Percentiles rank a stretch among this genome's conserved stretches.
These are phyloP conservation scores for Cenopis cana DNA, from an alignment of 2,888 invertebrate species.

Conservation along the genomic window DNA sequence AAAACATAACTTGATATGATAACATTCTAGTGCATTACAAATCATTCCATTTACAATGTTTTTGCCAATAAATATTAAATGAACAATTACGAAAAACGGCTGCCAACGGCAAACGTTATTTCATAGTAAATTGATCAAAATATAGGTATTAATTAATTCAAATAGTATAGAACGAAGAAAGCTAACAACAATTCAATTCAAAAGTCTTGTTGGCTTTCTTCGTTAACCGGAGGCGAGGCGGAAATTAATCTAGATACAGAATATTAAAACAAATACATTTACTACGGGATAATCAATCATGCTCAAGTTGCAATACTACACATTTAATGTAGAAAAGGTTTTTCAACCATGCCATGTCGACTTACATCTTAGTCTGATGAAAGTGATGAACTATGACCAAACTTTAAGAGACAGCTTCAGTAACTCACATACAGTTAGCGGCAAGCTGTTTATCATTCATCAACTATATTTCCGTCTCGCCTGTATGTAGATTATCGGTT, in stretches of 20 bases:
- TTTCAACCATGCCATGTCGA: background rate
- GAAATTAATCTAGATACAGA: background rate
- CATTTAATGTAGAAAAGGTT: background rate
- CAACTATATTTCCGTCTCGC: slow-evolving; percentile 11
- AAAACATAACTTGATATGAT: slow-evolving; percentile 17
- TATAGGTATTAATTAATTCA: background rate
- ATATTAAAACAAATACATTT: background rate
- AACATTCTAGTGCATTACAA: slow-evolving; percentile 40
- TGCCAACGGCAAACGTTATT: background rate
- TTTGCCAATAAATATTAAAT: slow-evolving; percentile 80
- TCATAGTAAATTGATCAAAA: background rate
- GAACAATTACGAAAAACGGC: slow-evolving; percentile 49
- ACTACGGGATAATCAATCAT: background rate
- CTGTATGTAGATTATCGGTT: background rate
- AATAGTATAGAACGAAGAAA: background rate
- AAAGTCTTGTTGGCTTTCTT: background rate
- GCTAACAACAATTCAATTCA: background rate
- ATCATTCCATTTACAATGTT: slow-evolving; percentile 60
- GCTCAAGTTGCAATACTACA: slow-evolving; percentile 2
- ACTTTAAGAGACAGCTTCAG: too few relatives aligned
- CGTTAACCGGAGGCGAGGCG: background rate
- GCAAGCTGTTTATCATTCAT: background rate
- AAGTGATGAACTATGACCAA: too few relatives aligned
- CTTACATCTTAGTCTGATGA: too few relatives aligned
- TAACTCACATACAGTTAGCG: too few relatives aligned